phyloP scores from a whole-genome alignment of 2,797 vertebrate species.

The Anabas testudineus region DNA sequence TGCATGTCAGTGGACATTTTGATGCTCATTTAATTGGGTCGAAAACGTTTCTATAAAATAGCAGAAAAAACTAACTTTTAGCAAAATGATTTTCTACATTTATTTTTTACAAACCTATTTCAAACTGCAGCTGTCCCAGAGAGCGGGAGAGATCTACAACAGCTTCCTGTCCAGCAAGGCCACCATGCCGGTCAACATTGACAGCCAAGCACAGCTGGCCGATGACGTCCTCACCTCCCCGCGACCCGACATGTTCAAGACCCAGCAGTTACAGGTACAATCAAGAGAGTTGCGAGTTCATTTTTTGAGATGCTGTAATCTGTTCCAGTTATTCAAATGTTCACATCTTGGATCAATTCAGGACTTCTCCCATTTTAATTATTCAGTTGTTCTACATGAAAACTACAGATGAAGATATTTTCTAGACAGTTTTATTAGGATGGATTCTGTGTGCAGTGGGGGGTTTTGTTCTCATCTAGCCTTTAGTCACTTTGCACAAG shows the following conservation, averaged over 20 bases:
- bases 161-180: conserved; percentile 98
- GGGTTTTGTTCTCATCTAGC: conserved; percentile 60
- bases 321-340: neutral
- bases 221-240: conserved; percentile 96
- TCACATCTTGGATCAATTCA: neutral
- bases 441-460: conserved; percentile 27
- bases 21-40: neutral
- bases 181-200: conserved; percentile 98
- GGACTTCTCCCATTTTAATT: neutral
- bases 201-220: conserved; percentile 97
- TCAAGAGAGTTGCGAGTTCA: neutral
- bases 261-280: conserved; percentile 97
- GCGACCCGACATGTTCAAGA: conserved; percentile 97
- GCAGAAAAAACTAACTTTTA: neutral
- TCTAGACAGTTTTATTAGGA: conserved; percentile 9
- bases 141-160: conserved; percentile 97
- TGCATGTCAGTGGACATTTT: neutral
- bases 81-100: neutral
- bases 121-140: conserved; percentile 91
- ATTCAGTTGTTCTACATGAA: neutral
- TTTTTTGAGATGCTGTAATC: neutral
- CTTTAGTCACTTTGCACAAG: conserved; percentile 62
- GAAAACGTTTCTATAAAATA: neutral
- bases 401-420: conserved; percentile 19
- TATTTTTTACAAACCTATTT: neutral